Percentiles rank a stretch among this genome's conserved stretches.
Conservation (phyloP, 2,888 invertebrate genomes). For the Aleiodes leptofemur region DNA sequence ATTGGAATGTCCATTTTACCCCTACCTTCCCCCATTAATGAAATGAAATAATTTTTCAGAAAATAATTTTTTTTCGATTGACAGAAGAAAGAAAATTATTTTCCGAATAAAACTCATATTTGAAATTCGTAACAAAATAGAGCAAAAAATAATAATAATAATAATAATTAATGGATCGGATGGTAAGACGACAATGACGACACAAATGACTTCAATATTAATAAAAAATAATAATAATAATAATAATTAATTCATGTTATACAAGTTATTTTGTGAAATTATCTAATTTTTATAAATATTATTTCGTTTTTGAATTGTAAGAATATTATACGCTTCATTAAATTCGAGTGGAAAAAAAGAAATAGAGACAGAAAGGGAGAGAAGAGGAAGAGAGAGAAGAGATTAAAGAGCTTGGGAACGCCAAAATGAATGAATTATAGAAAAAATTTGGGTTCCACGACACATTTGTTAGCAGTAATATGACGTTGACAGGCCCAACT, state of each 20-base stretch:
- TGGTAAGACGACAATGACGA: constrained; percentile 15
- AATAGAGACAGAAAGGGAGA: no score
- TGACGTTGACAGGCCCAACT: constrained; percentile 85
- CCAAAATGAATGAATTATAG: constrained; percentile 47
- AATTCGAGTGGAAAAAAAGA: constrained; percentile 9
- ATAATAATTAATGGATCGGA: constrained; percentile 12
- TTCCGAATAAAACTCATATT: not conserved
- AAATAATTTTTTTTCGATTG: no score
- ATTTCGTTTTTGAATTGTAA: not conserved
- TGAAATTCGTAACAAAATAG: not conserved
- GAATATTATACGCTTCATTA: constrained; percentile 2
- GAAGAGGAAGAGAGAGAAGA: no score
- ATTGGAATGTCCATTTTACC: no score
- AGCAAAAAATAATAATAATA: not conserved
- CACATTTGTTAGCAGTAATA: constrained; percentile 84
- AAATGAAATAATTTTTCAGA: no score
- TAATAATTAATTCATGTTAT: constrained; percentile 8
- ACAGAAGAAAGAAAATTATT: not conserved
- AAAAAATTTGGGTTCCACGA: constrained; percentile 69
- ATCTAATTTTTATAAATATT: constrained; percentile 21
- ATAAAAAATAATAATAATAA: constrained; percentile 12
- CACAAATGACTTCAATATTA: not conserved
- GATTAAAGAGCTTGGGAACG: constrained; percentile 50
- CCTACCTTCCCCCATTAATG: no score
- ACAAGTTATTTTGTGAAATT: constrained; percentile 19